Conservation (phyloP, 2,113 vertebrate species). For the Erinaceus europaeus region DNA sequence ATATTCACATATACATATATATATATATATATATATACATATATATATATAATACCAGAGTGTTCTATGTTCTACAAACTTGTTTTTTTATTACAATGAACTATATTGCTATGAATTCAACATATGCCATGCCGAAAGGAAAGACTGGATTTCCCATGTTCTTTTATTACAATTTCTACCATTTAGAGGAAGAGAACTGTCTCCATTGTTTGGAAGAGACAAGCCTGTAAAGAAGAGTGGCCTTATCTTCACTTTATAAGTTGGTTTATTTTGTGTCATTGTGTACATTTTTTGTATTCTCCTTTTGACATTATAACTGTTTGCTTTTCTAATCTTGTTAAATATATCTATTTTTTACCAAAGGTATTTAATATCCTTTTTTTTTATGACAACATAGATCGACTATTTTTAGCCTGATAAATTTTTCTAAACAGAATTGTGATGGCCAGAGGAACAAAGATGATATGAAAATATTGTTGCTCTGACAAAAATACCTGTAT, state of each 20-base stretch:
- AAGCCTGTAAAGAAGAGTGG: slow-evolving; percentile 70
- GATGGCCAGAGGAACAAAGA: slow-evolving; percentile 74
- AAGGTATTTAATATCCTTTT: slow-evolving; percentile 92
- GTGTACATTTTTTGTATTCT: slow-evolving; percentile 90
- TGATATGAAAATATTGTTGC: slow-evolving; percentile 74
- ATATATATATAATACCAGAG: no score
- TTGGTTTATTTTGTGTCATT: slow-evolving; percentile 81
- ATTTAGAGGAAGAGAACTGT: slow-evolving; percentile 78
- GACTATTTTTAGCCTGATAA: slow-evolving; percentile 84
- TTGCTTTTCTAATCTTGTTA: slow-evolving; percentile 89
- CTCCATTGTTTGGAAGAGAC: slow-evolving; percentile 71
- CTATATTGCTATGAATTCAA: slow-evolving; percentile 69
- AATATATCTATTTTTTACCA: slow-evolving; percentile 91
- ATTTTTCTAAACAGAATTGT: slow-evolving; percentile 80
- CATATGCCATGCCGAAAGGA: slow-evolving; percentile 71
- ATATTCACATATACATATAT: slow-evolving; percentile 71
- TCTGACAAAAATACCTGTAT: slow-evolving; percentile 68
- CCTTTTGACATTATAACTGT: slow-evolving; percentile 84
- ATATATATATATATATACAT: no score
- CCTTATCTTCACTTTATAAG: slow-evolving; percentile 79
- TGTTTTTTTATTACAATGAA: slow-evolving; percentile 72
- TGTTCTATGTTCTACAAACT: slow-evolving; percentile 69
- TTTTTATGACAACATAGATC: slow-evolving; percentile 83
- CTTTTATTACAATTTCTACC: slow-evolving; percentile 68
- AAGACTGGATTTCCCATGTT: slow-evolving; percentile 77